These are phyloP conservation scores for Amphimallon solstitiale DNA, from an alignment of 2,888 invertebrate species.

Conservation along the genomic window DNA sequence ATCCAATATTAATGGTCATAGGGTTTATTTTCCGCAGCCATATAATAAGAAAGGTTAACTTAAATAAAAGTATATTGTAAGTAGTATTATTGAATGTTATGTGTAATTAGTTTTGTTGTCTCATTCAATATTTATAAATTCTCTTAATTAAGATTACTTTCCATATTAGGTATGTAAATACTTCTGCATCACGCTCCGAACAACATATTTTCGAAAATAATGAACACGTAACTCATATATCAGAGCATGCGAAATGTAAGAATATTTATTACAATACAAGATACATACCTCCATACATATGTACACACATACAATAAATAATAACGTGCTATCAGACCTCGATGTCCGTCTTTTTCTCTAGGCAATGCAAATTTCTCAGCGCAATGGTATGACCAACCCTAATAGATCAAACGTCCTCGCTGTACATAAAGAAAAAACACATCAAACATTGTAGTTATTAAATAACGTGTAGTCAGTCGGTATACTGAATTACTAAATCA, in stretches of 20 bases:
- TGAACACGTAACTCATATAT: conserved; percentile 20
- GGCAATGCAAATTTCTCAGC: conserved; percentile 42
- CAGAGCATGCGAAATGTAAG: conserved; percentile 6
- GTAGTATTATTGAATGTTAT: neutral
- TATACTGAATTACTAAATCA: conserved; percentile 17
- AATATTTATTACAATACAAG: conserved; percentile 27
- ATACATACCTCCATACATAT: no score
- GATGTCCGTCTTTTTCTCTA: conserved; percentile 30
- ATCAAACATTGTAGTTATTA: conserved; percentile 27
- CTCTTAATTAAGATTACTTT: conserved; percentile 13
- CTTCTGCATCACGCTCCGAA: neutral
- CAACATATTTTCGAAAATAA: conserved; percentile 15
- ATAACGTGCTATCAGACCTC: conserved; percentile 12
- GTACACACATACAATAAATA: conserved; percentile 21
- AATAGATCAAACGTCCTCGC: conserved; percentile 39
- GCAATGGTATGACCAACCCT: conserved; percentile 43
- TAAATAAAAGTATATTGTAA: no score
- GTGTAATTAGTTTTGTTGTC: neutral
- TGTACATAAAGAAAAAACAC: neutral
- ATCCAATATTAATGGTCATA: no score
- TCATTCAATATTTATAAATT: conserved; percentile 9
- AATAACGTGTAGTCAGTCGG: conserved; percentile 14
- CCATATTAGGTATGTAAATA: conserved; percentile 13
- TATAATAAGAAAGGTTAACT: no score
- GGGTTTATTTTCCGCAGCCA: no score